Percentiles rank a stretch among this genome's conserved stretches.
phyloP scores from a whole-genome alignment of 2,888 invertebrate genomes.

The Saturnia pavonia region DNA sequence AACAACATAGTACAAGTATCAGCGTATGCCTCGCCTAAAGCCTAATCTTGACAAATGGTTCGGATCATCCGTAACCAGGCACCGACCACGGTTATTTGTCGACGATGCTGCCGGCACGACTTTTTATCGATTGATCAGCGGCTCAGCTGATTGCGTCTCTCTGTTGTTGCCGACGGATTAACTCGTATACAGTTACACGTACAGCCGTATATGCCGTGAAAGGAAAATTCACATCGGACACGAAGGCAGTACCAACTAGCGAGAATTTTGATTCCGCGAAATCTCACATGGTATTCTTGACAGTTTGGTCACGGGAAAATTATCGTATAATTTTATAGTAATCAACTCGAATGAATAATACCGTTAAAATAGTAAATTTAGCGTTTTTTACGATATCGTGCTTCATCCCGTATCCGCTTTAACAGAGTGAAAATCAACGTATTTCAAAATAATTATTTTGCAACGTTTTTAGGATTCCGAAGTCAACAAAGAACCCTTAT shows the following conservation, averaged over 20 bases:
- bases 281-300: not conserved
- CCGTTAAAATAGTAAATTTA: not conserved
- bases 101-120: conserved; percentile 65
- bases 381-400: not conserved
- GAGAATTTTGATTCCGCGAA: too few species aligned
- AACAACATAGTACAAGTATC: conserved; percentile 30
- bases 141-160: conserved; percentile 79
- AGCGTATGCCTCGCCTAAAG: conserved; percentile 50
- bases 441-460: not conserved
- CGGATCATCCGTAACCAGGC: conserved; percentile 68
- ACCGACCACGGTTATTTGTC: conserved; percentile 64
- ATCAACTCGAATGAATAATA: not conserved
- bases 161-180: conserved; percentile 78
- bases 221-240: conserved; percentile 3
- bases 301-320: not conserved
- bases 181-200: conserved; percentile 33
- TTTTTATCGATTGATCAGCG: conserved; percentile 79
- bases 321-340: not conserved
- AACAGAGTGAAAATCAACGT: not conserved
- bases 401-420: not conserved
- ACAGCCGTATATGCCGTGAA: conserved; percentile 27
- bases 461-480: too few species aligned
- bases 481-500: too few species aligned
- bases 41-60: conserved; percentile 80
- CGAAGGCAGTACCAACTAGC: not conserved